Evolutionary conservation across 2,113 vertebrate species (phyloP), one percentile per base, ranked within the genome.

Genomic region (Calonectris borealis): DNA sequence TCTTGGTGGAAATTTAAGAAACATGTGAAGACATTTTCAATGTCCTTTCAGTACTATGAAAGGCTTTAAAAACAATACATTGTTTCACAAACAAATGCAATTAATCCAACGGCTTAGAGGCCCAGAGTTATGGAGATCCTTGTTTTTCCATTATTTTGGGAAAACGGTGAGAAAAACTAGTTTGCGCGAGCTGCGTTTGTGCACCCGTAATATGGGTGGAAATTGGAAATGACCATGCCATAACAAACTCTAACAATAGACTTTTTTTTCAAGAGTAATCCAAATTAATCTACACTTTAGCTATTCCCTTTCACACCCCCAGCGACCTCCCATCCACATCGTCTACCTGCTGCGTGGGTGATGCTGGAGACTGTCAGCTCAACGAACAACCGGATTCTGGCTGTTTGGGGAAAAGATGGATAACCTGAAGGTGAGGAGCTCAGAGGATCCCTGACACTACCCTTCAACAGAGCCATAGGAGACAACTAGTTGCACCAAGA

Each of bases 41-140:
- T 26, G 5, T 91, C 91, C 68, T 91, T 68, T 75, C 70, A 60
- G 54, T 17, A 51, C 60, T 5, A 2, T 58, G 62, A 80, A 88
- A 95, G 38, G 40, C 68, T 96, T 91, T 49, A 57, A 77, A 93
- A 84, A 7, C 57, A 94, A 91, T 80, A 80, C 70, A 18, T 5
- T 36, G 9, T 65, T 77, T 58, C 76, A 80, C 49, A 68, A 54
- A 79, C 44, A 76, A 86, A 80, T 42, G 26, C 72, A 92, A 66
- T 62, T n/a, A 93, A 77, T 70, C 17, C 51, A 64, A 29, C 10
- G 26, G 8, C 32, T 93, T 75, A 36, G 58, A 88, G 32, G 75
- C 54, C 26, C 21, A 19, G 51, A 42, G n/a, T 85, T 42, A n/a
- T 3, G 16, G 44, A 78, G 19, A 66, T 52, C 7, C 16, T 54